phyloP scores from a whole-genome alignment of 1,140 invertebrate genomes.

The Octopus sinensis region DNA sequence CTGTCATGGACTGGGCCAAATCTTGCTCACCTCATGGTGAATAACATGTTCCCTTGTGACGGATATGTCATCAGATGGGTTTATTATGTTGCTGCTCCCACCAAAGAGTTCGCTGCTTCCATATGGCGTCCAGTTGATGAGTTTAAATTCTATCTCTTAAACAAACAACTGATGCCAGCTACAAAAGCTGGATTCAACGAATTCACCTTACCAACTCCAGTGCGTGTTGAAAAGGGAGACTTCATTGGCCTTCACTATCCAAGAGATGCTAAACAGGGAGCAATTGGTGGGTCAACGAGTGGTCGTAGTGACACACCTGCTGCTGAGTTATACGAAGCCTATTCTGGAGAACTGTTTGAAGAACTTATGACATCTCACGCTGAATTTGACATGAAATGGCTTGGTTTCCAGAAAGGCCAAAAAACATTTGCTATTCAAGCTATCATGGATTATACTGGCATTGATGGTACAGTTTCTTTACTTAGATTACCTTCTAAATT shows the following conservation, averaged over 20 bases:
- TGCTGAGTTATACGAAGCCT: slow-evolving; percentile 43
- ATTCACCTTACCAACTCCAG: slow-evolving; percentile 29
- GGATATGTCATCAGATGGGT: slow-evolving; percentile 43
- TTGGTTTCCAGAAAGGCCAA: slow-evolving; percentile 24
- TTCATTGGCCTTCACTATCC: slow-evolving; percentile 51
- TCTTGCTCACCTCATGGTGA: slow-evolving; percentile 45
- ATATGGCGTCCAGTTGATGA: slow-evolving; percentile 43
- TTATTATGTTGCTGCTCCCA: slow-evolving; percentile 41
- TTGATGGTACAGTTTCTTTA: background rate
- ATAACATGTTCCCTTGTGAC: slow-evolving; percentile 47
- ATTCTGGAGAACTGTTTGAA: slow-evolving; percentile 36
- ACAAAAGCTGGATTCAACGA: slow-evolving; percentile 35
- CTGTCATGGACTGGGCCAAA: slow-evolving; percentile 42
- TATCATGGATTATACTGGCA: slow-evolving; percentile 39
- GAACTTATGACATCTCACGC: slow-evolving; percentile 30
- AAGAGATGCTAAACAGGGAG: slow-evolving; percentile 30
- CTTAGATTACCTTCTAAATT: too few relatives aligned
- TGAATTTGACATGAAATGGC: slow-evolving; percentile 31
- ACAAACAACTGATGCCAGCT: slow-evolving; percentile 36
- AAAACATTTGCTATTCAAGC: slow-evolving; percentile 46
- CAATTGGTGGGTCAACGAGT: slow-evolving; percentile 39
- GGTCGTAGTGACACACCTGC: slow-evolving; percentile 32
- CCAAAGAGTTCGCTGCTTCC: slow-evolving; percentile 33
- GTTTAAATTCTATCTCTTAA: slow-evolving; percentile 35
- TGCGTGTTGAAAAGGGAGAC: slow-evolving; percentile 43